Evolutionary conservation across 2,113 vertebrate genomes (phyloP).

Genomic region (Puma concolor): DNA sequence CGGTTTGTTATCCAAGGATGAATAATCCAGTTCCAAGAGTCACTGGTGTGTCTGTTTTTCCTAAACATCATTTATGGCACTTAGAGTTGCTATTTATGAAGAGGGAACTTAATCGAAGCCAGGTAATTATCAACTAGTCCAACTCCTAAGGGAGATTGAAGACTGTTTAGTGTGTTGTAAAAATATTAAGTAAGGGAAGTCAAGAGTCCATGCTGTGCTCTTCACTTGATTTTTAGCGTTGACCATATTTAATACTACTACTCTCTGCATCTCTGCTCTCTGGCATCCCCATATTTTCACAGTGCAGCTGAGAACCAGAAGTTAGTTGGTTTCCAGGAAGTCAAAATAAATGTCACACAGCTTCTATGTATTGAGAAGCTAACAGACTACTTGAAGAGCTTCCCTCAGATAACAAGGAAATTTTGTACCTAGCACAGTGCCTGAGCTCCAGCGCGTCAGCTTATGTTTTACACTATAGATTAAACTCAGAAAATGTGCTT

Average conservation of each 20-base stretch:
- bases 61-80: conserved; percentile 8
- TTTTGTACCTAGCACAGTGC: conserved; percentile 1
- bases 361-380: conserved; percentile 19
- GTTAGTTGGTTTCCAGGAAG: conserved; percentile 63
- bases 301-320: conserved; percentile 65
- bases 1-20: background rate
- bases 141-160: background rate
- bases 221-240: background rate
- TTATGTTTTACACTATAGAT: background rate
- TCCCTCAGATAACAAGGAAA: background rate
- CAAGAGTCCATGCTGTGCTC: background rate
- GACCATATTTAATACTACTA: background rate
- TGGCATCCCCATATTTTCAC: conserved; percentile 47
- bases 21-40: conserved; percentile 12
- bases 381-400: background rate
- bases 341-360: conserved; percentile 60
- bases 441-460: background rate
- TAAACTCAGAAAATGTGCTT: background rate
- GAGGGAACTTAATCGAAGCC: conserved; percentile 57
- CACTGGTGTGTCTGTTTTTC: conserved; percentile 34
- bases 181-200: background rate
- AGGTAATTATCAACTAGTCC: conserved; percentile 55
- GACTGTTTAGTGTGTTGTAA: background rate
- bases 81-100: conserved; percentile 20
- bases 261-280: background rate